Percentiles rank a stretch among this genome's conserved stretches.
Evolutionary conservation across 2,113 vertebrate genomes (phyloP).

Genomic region (Thermophis baileyi): DNA sequence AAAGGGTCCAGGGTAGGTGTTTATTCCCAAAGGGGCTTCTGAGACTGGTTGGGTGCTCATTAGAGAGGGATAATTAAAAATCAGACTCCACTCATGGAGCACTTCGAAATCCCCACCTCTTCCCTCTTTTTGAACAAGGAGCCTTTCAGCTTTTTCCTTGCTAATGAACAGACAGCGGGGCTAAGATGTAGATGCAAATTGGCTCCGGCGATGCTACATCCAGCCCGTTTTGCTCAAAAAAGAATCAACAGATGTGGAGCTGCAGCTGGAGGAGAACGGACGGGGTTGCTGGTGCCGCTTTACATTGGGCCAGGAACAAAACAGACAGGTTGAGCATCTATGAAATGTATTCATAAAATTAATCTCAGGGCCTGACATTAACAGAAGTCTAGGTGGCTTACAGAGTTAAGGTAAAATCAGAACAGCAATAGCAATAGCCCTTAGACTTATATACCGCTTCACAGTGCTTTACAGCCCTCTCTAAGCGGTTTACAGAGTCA

Average conservation of each 20-base stretch:
- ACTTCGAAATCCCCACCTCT: not conserved
- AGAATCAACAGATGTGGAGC: not conserved
- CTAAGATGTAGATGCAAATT: not conserved
- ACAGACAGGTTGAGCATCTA: not conserved
- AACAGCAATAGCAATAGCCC: too few species aligned
- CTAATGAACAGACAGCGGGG: not conserved
- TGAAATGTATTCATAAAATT: not conserved
- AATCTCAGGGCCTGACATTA: too few species aligned
- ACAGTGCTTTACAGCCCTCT: too few species aligned
- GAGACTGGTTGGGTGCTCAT: constrained; percentile 49
- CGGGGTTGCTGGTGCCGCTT: not conserved
- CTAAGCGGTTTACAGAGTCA: too few species aligned
- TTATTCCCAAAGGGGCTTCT: constrained; percentile 43
- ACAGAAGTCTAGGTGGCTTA: too few species aligned
- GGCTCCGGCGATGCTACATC: not conserved
- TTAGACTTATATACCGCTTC: too few species aligned
- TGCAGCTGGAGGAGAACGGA: not conserved
- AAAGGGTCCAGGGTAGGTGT: not conserved
- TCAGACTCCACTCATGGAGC: constrained; percentile 35
- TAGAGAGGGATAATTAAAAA: constrained; percentile 44
- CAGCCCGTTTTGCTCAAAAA: accelerated
- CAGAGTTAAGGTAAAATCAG: too few species aligned
- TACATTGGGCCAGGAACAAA: not conserved
- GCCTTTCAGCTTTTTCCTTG: not conserved
- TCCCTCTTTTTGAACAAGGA: accelerated